Evolutionary conservation across 2,888 invertebrate genomes (phyloP).

Genomic region (Nemapogon koenigi): DNA sequence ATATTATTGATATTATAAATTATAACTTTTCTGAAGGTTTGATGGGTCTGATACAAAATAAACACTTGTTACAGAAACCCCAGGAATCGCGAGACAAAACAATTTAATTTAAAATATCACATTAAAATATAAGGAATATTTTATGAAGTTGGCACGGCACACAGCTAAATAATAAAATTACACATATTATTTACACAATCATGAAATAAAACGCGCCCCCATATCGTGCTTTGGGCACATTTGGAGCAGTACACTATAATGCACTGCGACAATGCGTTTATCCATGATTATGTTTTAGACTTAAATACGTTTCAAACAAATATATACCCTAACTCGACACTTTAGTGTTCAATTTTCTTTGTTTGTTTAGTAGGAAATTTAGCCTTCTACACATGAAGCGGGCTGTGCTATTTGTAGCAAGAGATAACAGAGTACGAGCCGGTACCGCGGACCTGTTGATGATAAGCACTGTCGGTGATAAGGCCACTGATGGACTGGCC

Average conservation of each 20-base stretch:
- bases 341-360: constrained; percentile 18
- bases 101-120: too few species aligned
- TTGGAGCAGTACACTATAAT: constrained; percentile 48
- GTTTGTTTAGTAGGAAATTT: constrained; percentile 19
- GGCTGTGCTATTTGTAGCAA: constrained; percentile 52
- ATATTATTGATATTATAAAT: too few species aligned
- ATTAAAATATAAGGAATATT: too few species aligned
- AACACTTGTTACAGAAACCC: too few species aligned
- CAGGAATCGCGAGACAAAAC: too few species aligned
- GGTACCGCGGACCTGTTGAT: constrained; percentile 58
- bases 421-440: constrained; percentile 60
- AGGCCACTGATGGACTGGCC: constrained; percentile 56
- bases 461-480: constrained; percentile 61
- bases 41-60: too few species aligned
- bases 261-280: constrained; percentile 56
- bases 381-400: constrained; percentile 23
- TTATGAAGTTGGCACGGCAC: too few species aligned
- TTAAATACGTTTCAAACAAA: constrained; percentile 16
- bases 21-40: too few species aligned
- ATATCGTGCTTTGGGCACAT: constrained; percentile 59
- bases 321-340: constrained; percentile 4
- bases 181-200: constrained; percentile 1
- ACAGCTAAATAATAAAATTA: constrained; percentile 2
- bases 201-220: constrained; percentile 35
- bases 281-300: constrained; percentile 40